These are phyloP conservation scores for Pogonomyrmex californicus DNA, from an alignment of 1,140 invertebrate genomes.

Conservation along the genomic window DNA sequence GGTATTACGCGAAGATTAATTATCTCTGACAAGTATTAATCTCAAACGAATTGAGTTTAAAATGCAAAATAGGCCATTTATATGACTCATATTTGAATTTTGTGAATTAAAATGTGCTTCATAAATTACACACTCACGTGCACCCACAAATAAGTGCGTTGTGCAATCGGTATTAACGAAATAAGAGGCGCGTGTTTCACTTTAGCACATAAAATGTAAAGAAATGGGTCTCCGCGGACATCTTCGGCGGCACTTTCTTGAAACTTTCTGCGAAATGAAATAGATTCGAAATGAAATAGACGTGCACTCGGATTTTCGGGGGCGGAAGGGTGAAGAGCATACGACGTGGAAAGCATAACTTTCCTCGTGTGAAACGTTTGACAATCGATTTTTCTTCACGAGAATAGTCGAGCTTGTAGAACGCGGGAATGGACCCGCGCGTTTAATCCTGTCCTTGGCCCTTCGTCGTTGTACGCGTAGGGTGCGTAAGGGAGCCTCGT, in stretches of 20 bases:
- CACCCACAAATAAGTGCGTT: too few relatives aligned
- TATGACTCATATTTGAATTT: neutral
- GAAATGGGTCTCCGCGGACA: neutral
- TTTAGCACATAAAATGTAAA: neutral
- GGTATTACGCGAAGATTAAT: constrained; percentile 4
- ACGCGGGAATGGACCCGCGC: constrained; percentile 12
- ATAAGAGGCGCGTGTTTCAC: neutral
- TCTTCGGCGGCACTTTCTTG: neutral
- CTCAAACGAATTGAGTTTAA: neutral
- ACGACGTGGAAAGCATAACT: neutral
- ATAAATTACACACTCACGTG: neutral
- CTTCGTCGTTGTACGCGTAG: neutral
- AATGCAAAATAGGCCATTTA: neutral
- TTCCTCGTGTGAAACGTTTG: constrained; percentile 22
- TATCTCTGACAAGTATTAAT: neutral
- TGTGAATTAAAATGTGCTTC: neutral
- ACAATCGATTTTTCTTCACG: constrained; percentile 27
- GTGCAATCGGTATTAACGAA: neutral
- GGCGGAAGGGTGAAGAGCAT: neutral
- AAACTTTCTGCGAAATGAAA: constrained; percentile 27
- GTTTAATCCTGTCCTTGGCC: neutral
- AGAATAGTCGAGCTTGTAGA: neutral
- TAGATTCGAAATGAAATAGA: constrained; percentile 14
- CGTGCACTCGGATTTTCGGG: neutral
- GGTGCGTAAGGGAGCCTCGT: neutral